Evolutionary conservation across 1,140 invertebrate species (phyloP).

Genomic region (Laupala kohalensis): DNA sequence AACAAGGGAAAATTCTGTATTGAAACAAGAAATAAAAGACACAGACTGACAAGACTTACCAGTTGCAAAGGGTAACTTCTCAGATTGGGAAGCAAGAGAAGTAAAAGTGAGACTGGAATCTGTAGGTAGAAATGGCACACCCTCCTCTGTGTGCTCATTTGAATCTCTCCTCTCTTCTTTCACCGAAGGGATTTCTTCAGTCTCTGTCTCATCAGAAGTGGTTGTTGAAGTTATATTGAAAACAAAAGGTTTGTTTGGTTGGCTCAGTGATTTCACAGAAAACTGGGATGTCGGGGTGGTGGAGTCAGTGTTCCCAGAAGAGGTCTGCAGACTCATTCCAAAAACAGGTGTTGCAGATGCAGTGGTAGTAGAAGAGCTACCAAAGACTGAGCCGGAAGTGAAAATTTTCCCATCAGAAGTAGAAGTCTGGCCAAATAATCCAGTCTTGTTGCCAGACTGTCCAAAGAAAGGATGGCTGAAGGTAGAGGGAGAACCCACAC

Average conservation of each 20-base stretch:
- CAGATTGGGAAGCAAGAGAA: constrained; percentile 17
- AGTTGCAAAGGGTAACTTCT: constrained; percentile 24
- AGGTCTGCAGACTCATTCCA: neutral
- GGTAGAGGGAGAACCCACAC: neutral
- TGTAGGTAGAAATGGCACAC: constrained; percentile 5
- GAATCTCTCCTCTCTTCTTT: neutral
- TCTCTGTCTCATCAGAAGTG: neutral
- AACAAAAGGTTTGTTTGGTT: neutral
- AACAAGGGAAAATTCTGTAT: too few relatives aligned
- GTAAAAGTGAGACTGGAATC: constrained; percentile 23
- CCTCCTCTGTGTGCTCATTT: neutral
- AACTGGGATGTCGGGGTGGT: neutral
- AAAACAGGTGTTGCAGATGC: constrained; percentile 10
- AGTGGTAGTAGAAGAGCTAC: constrained; percentile 11
- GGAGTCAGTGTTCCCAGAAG: neutral
- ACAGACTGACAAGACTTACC: constrained; percentile 18
- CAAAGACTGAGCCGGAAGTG: constrained; percentile 8
- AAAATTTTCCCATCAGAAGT: neutral
- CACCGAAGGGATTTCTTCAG: too few relatives aligned
- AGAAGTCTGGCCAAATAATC: neutral
- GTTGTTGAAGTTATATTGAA: neutral
- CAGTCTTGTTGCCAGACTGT: neutral
- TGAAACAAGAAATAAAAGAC: neutral
- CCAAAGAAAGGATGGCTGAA: neutral
- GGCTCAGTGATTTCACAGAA: neutral